Evolutionary conservation across 2,797 vertebrate genomes (phyloP), one percentile per base, ranked within the genome.

Genomic region (Lepilemur septentrionalis): DNA sequence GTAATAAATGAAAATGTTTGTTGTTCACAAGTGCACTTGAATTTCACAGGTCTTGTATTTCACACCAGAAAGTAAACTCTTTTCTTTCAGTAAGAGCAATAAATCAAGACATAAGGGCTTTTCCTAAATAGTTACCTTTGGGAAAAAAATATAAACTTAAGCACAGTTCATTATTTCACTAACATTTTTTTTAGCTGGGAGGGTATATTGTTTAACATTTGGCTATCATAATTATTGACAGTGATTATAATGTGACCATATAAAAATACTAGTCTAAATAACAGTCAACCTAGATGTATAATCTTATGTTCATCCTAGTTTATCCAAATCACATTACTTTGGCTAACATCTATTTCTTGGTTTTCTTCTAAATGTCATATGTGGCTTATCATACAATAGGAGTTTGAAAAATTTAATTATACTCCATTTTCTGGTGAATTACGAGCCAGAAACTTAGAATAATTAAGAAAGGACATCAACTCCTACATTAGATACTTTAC

Each of bases 1-100:
- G 90, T 95, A 97, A 95, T 95, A 97, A 89, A 94, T 41, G 25
- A 91, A 96, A 96, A 97, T 91, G 76, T 96, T 95, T 95, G 88
- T 75, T 76, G 94, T 97, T 96, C 91, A 93, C 82, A 97, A 95
- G 65, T 96, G 70, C 59, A 50, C 61, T 96, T 96, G 59, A 97
- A 96, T 96, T 95, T 96, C 92, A 95, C 81, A 93, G 72, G 73
- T 96, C 80, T 97, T 92, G 20, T 67, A 55, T 95, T 95, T 97
- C 91, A 95, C 91, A 93, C 70, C 86, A 91, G 48, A 96, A 94
- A 94, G 79, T 84, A 89, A 97, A 93, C n/a, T 38, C 35, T 82
- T 82, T 95, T 93, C 82, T 85, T 89, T 94, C 57, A 89, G 28
- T 13, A 90, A 86, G 35, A 89, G 57, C 61, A 95, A 90, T 95